Evolutionary conservation across 1,140 invertebrate genomes (phyloP), one percentile per base, ranked within the genome.

Genomic region (Oncopeltus fasciatus): DNA sequence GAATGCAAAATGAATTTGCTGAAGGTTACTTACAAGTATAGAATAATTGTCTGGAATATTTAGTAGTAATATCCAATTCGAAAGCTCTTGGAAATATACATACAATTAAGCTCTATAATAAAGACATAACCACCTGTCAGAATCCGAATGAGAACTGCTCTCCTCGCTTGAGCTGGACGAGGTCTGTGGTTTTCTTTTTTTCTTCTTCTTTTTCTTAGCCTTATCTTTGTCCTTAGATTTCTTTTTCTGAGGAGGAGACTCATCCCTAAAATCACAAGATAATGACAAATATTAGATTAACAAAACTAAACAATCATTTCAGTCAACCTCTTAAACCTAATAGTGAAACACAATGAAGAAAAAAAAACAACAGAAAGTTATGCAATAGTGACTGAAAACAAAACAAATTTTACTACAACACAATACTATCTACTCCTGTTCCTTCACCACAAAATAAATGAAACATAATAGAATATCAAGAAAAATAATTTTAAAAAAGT

Each of bases 121-220:
- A n/a, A n/a, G n/a, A n/a, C n/a, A n/a, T n/a, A 61, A 27, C n/a
- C 16, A 61, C 43, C 59, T 51, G 11, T 62, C 47, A 57, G 51
- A 38, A 28, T 66, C 65, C 47, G 65, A 66, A 11, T 26, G 28
- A n/a, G 62, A 66, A 44, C 57, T 59, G 24, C 47, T 56, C 14
- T 64, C 57, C 1, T 56, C 57, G n/a, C 29, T 38, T 24, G 49
- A 57, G 31, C 63, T 64, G 5, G 59, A 57, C 27, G 31, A 59
- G 1, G 66, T 63, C 4, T 44, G 49, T 11, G 26, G 47, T 18
- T 47, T 53, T 18, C 28, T 18, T 20, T 33, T 38, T 53, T 63
- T 64, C 49, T 61, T 66, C 33, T 58, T 63, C 57, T 67, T 67
- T 49, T 67, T 67, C 61, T 58, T 64, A 3, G 64, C 61, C 53